These are phyloP conservation scores for Drosophila bifasciata DNA, from an alignment of 1,140 invertebrate species.

Conservation along the genomic window DNA sequence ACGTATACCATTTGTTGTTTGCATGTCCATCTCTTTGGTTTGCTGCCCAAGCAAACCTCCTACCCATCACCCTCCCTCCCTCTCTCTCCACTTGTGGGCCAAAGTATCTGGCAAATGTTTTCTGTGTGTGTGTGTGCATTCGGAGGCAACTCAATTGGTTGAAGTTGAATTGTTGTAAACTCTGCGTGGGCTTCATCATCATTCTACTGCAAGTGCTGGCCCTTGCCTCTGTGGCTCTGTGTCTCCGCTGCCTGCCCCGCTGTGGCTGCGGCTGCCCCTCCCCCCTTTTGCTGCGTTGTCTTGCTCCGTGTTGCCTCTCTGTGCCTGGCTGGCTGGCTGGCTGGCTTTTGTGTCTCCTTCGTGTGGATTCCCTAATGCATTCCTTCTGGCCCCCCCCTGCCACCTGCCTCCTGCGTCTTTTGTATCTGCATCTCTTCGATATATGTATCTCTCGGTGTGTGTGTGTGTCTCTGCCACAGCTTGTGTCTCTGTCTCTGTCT, in stretches of 20 bases:
- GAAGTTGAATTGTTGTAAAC: conserved; percentile 39
- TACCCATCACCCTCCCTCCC: conserved; percentile 10
- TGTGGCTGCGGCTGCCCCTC: background rate
- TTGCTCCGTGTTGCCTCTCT: too few relatives aligned
- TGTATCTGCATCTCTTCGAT: background rate
- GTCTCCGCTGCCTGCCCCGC: background rate
- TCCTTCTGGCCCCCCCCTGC: too few relatives aligned
- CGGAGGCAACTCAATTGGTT: conserved; percentile 65
- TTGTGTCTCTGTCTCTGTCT: conserved; percentile 24
- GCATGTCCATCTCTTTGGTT: conserved; percentile 42
- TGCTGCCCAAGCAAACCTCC: background rate
- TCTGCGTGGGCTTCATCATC: background rate
- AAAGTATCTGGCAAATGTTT: background rate
- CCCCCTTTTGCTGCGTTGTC: too few relatives aligned
- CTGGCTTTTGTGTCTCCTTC: too few relatives aligned
- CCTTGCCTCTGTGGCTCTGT: conserved; percentile 10
- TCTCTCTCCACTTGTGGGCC: too few relatives aligned
- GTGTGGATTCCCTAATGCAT: too few relatives aligned
- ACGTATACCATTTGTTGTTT: conserved; percentile 76
- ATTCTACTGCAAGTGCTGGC: background rate
- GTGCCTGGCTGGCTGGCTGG: too few relatives aligned
- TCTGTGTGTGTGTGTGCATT: conserved; percentile 55
- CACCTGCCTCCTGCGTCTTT: too few relatives aligned
- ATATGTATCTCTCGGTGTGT: background rate
- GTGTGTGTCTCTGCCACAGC: conserved; percentile 4